Base-by-base conservation (phyloP, 2,888 invertebrate genomes). In the Temnothorax ravouxi region DNA sequence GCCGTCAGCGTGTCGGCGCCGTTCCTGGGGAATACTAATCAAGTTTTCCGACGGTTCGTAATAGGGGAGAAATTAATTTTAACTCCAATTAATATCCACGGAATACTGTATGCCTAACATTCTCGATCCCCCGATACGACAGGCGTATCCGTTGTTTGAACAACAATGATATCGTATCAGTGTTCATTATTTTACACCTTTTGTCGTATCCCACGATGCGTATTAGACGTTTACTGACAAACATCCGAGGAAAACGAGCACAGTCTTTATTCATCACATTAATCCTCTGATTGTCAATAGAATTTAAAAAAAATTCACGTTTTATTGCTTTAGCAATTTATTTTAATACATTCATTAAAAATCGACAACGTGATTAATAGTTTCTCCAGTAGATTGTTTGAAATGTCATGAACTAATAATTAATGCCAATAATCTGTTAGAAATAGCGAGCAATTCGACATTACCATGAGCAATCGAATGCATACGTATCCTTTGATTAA, bases 21-120 rank as follows among this genome's bases (percentile, higher is more conserved):
- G 88, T 88, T 88, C 85, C 61, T 77, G 79, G 88, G 90, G 91
- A 92, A 93, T 92, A 91, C 92, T 91, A 91, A 92, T 93, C 91
- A 90, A 92, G 92, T 93, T 92, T 92, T 91, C 91, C 91, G 90
- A 88, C 91, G 89, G 85, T 86, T 90, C 87, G 86, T 89, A 91
- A 90, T 89, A 86, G 72, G 82, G 79, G 85, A 83, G 88, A 85
- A 90, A 90, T 90, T 89, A 91, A 91, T 91, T 91, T 89, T 88
- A 89, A 88, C 88, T 91, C 83, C 90, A 91, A 91, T 91, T 91
- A 91, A 90, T 91, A 91, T 89, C 89, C 69, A 74, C 72, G 87
- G 87, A 88, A 90, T 90, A 71, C 71, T 87, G 77, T 61, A 38
- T 67, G 74, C 83, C 85, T 87, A 87, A 87, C 85, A 83, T 88